These are phyloP conservation scores for Bothrops jararaca DNA, from an alignment of 2,113 vertebrate species.

Conservation along the genomic window DNA sequence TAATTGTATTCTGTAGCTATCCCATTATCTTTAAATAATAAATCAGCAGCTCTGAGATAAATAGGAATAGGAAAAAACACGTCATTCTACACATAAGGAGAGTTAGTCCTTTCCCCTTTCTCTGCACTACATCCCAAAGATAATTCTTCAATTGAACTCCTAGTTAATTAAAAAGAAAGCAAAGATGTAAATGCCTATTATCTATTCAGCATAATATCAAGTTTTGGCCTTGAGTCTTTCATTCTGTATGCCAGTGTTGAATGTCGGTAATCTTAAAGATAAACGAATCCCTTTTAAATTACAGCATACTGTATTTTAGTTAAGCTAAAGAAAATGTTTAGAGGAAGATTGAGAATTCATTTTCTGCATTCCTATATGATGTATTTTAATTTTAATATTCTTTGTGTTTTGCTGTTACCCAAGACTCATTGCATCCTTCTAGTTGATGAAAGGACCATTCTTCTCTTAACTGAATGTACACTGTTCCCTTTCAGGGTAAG, in stretches of 20 bases:
- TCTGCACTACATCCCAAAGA: not conserved
- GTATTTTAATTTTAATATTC: not conserved
- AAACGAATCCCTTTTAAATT: not conserved
- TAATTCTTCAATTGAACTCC: not conserved
- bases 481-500: not conserved
- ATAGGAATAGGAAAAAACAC: not conserved
- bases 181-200: not conserved
- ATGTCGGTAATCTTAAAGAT: not conserved
- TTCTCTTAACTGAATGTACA: not conserved
- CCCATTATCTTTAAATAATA: not conserved
- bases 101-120: not conserved
- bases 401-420: not conserved
- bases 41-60: not conserved
- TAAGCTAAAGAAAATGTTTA: not conserved
- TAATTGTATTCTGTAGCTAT: no score
- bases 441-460: not conserved
- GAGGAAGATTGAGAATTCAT: not conserved
- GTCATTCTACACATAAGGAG: not conserved
- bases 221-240: not conserved
- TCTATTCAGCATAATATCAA: not conserved
- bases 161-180: not conserved
- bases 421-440: not conserved
- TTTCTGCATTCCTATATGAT: not conserved
- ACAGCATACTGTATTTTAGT: not conserved
- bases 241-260: not conserved